These are phyloP conservation scores for Drosophila sordidula DNA, from an alignment of 2,888 invertebrate species.

Conservation along the genomic window DNA sequence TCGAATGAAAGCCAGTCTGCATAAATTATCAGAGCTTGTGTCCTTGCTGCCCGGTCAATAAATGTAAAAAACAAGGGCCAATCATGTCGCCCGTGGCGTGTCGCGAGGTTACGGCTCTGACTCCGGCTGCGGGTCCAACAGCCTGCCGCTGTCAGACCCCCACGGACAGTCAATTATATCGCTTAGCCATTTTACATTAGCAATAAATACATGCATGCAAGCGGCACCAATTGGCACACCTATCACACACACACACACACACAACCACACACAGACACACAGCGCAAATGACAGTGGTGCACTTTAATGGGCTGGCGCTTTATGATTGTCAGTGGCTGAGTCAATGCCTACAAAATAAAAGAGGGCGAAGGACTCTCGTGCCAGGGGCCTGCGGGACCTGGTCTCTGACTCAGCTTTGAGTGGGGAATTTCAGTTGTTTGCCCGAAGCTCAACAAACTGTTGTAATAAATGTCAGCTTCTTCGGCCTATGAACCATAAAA, in stretches of 20 bases:
- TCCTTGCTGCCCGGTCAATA: slow-evolving; percentile 47
- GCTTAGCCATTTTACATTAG: slow-evolving; percentile 71
- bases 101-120: slow-evolving; percentile 9
- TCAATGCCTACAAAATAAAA: slow-evolving; percentile 20
- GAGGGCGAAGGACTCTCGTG: not conserved
- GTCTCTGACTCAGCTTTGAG: slow-evolving; percentile 9
- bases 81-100: slow-evolving; percentile 49
- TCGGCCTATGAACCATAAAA: slow-evolving; percentile 43
- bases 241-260: slow-evolving; percentile 32
- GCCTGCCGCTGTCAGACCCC: slow-evolving; percentile 12
- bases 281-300: slow-evolving; percentile 21
- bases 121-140: slow-evolving; percentile 17
- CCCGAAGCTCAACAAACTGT: slow-evolving; percentile 57
- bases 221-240: slow-evolving; percentile 56
- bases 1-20: slow-evolving; percentile 25
- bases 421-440: slow-evolving; percentile 49
- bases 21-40: slow-evolving; percentile 48
- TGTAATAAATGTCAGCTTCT: slow-evolving; percentile 62
- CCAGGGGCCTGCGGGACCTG: slow-evolving; percentile 18
- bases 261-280: slow-evolving; percentile 20
- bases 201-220: slow-evolving; percentile 60
- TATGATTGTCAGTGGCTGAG: slow-evolving; percentile 45
- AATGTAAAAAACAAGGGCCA: slow-evolving; percentile 43
- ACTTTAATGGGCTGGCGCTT: slow-evolving; percentile 46
- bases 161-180: slow-evolving; percentile 70